Base-by-base conservation (phyloP, 2,888 invertebrate species). In the Epirrhoe tristata region DNA sequence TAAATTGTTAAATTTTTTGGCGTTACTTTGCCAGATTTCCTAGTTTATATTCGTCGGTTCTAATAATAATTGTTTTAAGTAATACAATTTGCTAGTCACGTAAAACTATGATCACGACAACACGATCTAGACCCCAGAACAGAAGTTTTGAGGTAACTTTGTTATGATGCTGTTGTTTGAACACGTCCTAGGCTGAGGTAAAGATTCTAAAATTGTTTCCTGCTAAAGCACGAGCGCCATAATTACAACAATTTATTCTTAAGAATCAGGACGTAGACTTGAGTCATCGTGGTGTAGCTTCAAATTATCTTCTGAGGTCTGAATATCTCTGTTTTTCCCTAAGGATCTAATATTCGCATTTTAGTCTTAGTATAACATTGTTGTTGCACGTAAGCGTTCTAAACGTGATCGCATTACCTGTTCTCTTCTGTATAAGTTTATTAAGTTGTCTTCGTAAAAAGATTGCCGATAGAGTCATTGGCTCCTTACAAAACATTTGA, bases 81-180 rank as follows among this genome's bases (percentile, higher is more conserved):
- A 43, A 83, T 83, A 80, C 77, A 72, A 78, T 83, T 80, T 78
- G 80, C 81, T 77, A 80, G 85, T 85, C 87, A 88, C 85, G 88
- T 89, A 89, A 32, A 67, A 85, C 81, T 81, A 81, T 75, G 78
- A 86, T 89, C 89, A 88, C 87, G 86, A 86, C 75, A 75, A 79
- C 86, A 86, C 86, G 84, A 86, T 79, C 77, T 77, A 77, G 79
- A 70, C 72, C 79, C 78, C 71, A 69, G 63, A 74, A 71, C 69
- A 57, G 59, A 61, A 58, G 83, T 84, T 83, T 81, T 81, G 77
- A 79, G 74, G 81, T 81, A 81, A 79, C 73, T 64, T 73, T 77
- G 75, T 75, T 70, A 81, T 84, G 81, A 82, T 80, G 81, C 81
- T 84, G 84, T 85, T 85, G 81, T 80, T 79, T 80, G 74, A 75